These are phyloP conservation scores for Micropoecilia bifurca DNA, from an alignment of 2,797 vertebrate genomes.

Conservation along the genomic window DNA sequence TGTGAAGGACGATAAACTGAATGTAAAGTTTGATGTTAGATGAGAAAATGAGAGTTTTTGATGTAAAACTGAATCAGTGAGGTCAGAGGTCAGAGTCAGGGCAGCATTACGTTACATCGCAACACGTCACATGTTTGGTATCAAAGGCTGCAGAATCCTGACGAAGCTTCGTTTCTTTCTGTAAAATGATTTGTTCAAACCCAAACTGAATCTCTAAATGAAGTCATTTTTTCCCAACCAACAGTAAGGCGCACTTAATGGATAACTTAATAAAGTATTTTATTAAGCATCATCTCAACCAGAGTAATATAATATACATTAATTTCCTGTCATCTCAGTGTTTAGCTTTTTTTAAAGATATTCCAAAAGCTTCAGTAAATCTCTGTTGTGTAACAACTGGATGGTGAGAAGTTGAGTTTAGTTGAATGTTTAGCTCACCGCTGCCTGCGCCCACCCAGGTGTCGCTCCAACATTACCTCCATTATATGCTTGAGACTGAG, in stretches of 20 bases:
- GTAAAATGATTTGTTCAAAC: not conserved
- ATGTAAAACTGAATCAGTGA: conserved; percentile 1
- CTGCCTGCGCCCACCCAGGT: conserved; percentile 9
- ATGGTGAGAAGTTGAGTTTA: conserved; percentile 9
- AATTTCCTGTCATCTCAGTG: not conserved
- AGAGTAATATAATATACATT: not conserved
- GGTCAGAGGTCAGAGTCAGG: conserved; percentile 2
- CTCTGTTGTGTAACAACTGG: conserved; percentile 18
- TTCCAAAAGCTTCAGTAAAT: conserved; percentile 6
- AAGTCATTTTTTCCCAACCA: not conserved
- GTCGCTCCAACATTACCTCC: not conserved
- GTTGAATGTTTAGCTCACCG: conserved; percentile 12
- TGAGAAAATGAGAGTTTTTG: not conserved
- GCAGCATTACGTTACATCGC: not conserved
- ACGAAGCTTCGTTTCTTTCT: not conserved
- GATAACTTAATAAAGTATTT: not conserved
- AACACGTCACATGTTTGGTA: not conserved
- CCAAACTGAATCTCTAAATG: not conserved
- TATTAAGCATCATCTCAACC: not conserved
- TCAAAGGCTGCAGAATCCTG: not conserved
- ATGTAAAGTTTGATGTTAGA: not conserved
- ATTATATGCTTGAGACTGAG: not conserved
- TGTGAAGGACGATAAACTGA: not conserved
- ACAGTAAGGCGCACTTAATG: not conserved
- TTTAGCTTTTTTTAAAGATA: not conserved